Evolutionary conservation across 2,113 vertebrate species (phyloP).

Genomic region (Ictalurus punctatus): DNA sequence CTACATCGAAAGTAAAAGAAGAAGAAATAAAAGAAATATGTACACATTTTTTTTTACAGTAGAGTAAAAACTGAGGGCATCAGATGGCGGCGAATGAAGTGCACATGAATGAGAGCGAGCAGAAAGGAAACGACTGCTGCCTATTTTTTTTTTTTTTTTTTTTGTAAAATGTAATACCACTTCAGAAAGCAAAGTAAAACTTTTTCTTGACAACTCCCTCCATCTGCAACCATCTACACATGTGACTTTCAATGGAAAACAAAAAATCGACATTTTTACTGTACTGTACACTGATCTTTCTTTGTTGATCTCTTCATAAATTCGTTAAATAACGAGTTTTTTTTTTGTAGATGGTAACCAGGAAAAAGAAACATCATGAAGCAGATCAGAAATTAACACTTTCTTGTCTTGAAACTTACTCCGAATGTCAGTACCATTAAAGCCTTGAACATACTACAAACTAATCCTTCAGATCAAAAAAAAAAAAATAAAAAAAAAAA

Average conservation of each 20-base stretch:
- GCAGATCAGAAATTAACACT: conserved; percentile 75
- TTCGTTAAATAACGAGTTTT: conserved; percentile 71
- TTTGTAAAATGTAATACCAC: conserved; percentile 88
- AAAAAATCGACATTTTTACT: conserved; percentile 83
- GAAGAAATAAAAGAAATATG: conserved; percentile 85
- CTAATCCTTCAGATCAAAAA: conserved; percentile 92
- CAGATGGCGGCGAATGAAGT: conserved; percentile 82
- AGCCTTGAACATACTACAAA: conserved; percentile 99
- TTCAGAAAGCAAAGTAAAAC: conserved; percentile 73
- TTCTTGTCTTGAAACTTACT: conserved; percentile 82
- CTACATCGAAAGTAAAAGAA: conserved; percentile 82
- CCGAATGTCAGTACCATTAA: conserved; percentile 99
- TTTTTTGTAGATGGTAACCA: conserved; percentile 86
- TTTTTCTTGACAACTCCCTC: conserved; percentile 93
- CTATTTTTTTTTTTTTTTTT: conserved; percentile 38
- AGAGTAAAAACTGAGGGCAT: conserved; percentile 88
- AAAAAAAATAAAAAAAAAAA: conserved; percentile 82
- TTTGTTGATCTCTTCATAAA: conserved; percentile 61
- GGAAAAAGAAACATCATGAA: conserved; percentile 83
- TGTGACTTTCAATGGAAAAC: conserved; percentile 71
- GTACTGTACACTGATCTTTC: conserved; percentile 85
- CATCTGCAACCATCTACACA: conserved; percentile 94
- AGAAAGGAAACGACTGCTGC: conserved; percentile 67
- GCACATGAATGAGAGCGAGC: conserved; percentile 93
- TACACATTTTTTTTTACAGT: conserved; percentile 99